Percentiles rank a stretch among this genome's conserved stretches.
Evolutionary conservation across 2,797 vertebrate genomes (phyloP).

Genomic region (Tangara arthus): DNA sequence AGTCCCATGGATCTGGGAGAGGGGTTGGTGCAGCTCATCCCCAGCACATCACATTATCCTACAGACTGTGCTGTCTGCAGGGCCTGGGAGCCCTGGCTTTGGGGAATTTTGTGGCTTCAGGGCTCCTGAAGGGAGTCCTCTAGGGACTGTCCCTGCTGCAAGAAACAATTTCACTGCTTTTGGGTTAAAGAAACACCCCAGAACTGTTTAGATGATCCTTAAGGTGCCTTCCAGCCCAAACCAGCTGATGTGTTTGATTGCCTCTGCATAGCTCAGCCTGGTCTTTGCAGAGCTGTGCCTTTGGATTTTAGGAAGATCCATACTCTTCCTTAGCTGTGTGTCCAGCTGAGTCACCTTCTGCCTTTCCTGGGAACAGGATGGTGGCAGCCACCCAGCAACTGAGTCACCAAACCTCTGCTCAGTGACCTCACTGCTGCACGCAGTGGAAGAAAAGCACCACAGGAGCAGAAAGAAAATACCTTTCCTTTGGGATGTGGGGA

Average conservation of each 20-base stretch:
- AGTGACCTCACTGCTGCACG: not conserved
- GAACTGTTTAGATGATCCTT: not conserved
- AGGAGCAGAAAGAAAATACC: not conserved
- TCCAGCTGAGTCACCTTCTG: not conserved
- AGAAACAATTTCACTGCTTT: not conserved
- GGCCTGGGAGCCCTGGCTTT: not conserved
- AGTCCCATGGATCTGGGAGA: not conserved
- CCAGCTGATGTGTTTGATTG: not conserved
- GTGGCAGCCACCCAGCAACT: not conserved
- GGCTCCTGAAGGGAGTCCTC: not conserved
- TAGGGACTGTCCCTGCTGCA: not conserved
- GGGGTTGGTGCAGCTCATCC: not conserved
- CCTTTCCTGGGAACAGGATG: not conserved
- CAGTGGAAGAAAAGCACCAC: not conserved
- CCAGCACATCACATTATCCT: rapidly evolving
- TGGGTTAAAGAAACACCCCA: not conserved
- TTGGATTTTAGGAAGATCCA: not conserved
- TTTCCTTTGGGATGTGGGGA: not conserved
- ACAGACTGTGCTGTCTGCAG: not conserved
- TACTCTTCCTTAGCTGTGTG: not conserved
- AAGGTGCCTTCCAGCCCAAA: not conserved
- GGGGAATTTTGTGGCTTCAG: not conserved
- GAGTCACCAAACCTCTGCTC: not conserved
- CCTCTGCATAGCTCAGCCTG: not conserved
- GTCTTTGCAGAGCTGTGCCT: not conserved